Conservation (phyloP, 2,797 vertebrate species). For the Pampus argenteus region DNA sequence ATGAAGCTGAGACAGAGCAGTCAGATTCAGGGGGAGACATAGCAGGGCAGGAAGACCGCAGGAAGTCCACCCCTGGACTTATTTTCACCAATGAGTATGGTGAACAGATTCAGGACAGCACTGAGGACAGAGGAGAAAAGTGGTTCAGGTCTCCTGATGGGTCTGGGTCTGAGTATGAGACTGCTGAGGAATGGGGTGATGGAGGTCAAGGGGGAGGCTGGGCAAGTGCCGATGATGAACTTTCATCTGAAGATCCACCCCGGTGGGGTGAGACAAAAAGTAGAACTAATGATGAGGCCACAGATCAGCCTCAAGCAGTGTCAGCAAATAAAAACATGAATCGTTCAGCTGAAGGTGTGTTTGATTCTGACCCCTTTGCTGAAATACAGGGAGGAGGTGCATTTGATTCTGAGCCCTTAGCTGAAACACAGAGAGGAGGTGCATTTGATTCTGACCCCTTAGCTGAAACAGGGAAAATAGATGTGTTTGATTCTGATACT, state of each 20-base stretch:
- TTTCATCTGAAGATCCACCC: constrained; percentile 28
- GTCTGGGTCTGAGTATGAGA: constrained; percentile 82
- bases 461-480: constrained; percentile 2
- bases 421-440: constrained; percentile 10
- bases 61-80: constrained; percentile 82
- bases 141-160: constrained; percentile 69
- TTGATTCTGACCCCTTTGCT: background rate
- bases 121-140: constrained; percentile 53
- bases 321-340: constrained; percentile 1
- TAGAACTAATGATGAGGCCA: background rate
- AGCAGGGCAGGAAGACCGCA: constrained; percentile 41
- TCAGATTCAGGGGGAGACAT: constrained; percentile 30
- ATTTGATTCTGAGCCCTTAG: constrained; percentile 3
- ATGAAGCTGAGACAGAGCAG: constrained; percentile 43
- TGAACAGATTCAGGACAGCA: constrained; percentile 72
- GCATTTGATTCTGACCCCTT: constrained; percentile 14
- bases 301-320: background rate
- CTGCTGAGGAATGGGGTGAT: constrained; percentile 83
- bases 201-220: constrained; percentile 72
- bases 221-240: constrained; percentile 75
- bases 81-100: constrained; percentile 82
- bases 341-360: background rate
- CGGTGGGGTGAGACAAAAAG: background rate
- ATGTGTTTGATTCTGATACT: constrained; percentile 5
- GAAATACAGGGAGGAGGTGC: background rate